Evolutionary conservation across 2,113 vertebrate genomes (phyloP), one percentile per base, ranked within the genome.

Genomic region (Platichthys flesus): DNA sequence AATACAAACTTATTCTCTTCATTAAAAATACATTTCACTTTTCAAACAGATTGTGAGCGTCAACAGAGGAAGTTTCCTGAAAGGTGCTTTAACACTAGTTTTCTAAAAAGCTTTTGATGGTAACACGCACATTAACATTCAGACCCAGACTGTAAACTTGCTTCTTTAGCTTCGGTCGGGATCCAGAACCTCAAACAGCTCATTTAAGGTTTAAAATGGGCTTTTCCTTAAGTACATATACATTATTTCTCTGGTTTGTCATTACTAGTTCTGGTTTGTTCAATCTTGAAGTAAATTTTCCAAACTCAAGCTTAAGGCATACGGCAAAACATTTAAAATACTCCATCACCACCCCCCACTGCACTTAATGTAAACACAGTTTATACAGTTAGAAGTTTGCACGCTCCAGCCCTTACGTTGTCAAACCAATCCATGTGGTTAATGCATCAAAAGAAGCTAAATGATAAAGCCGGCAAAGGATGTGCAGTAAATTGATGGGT

Each of bases 271-370:
- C 3, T n/a, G 31, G 21, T 51, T 49, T 24, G 15, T 51, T 62
- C 40, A 14, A 18, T 28, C 5, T 67, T 7, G 5, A 28, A 9
- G 55, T 57, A 14, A 51, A 45, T 71, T 71, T 77, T 45, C 24
- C 24, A 28, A 77, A 81, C 35, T 74, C 2, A 81, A 20, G 31
- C 13, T 84, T 83, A 84, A 72, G 63, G 54, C 67, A 54, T 14
- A 21, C 5, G 24, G 26, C 45, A 35, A 49, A 49, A 71, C 47
- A 18, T 9, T 9, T 0, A 4, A 52, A 64, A 28, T 3, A 12
- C 37, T 12, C 21, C 0, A 9, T 16, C 28, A 56, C 5, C 18
- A 23, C 7, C 23, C 57, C 40, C 10, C 40, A 10, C 40, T 13
- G 6, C 31, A 31, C 6, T 31, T 5, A 23, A 37, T 65, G 24